Base-by-base conservation (phyloP, 2,888 invertebrate genomes). In the Pristionchus mayeri region DNA sequence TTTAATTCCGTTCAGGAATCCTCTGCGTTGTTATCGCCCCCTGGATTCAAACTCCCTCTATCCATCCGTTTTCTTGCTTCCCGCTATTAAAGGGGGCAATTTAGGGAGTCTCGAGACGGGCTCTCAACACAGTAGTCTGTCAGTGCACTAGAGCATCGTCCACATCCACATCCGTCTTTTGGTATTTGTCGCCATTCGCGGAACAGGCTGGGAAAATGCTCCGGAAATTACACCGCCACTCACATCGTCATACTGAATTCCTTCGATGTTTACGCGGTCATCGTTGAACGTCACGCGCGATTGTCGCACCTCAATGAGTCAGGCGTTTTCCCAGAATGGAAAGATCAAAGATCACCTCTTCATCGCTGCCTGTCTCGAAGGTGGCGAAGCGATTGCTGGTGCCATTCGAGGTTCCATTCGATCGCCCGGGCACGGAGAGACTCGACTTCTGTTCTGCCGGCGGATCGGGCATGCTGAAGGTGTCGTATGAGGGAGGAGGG, bases 211-310 rank as follows among this genome's bases (percentile, higher is more conserved):
- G n/a, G 63, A 52, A 34, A 50, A 2, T 27, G 18, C 18, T 34
- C 3, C 9, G 50, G 60, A 37, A 37, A 50, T 18, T 30, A 30
- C 0, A n/a, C n/a, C n/a, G n/a, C n/a, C n/a, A 80, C 85, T 67
- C 52, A 85, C 85, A 34, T 79, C 78, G 40, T 60, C 67, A 6
- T 71, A n/a, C 21, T 84, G 76, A 7, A 79, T n/a, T 13, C 82
- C 82, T 40, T 85, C 85, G 44, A 85, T 85, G 85, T 85, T 85
- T 24, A 85, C 85, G 3, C 48, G n/a, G 9, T 85, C 44, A 30
- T 81, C 71, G 60, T 67, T 84, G 78, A 84, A 84, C 4, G 84
- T 84, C 40, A 84, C 84, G 6, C 83, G 37, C 57, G 76, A 78
- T 50, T 78, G 76, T 34, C 76, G 76, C 1, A 78, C 71, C 71